Percentiles rank a stretch among this genome's conserved stretches.
Evolutionary conservation across 2,797 vertebrate species (phyloP).

Genomic region (Xenentodon cancila): DNA sequence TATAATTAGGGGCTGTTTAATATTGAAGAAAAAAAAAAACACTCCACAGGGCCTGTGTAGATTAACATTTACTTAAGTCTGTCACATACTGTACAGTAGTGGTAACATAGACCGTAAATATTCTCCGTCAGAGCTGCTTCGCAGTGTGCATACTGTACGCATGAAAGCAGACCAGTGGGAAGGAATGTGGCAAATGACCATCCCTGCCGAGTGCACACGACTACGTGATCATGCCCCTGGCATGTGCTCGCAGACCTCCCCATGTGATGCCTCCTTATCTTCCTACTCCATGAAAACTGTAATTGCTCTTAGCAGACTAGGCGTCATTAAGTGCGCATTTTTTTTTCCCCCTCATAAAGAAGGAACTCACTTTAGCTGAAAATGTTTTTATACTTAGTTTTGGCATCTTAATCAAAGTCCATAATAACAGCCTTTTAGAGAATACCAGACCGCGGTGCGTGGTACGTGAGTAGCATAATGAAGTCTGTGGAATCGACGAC

Average conservation of each 20-base stretch:
- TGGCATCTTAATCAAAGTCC: conserved; percentile 17
- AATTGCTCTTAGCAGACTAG: conserved; percentile 23
- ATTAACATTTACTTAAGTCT: conserved; percentile 25
- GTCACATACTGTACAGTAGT: conserved; percentile 2
- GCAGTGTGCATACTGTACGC: conserved; percentile 8
- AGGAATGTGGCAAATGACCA: conserved; percentile 58
- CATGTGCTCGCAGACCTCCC: conserved; percentile 43
- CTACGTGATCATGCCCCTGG: conserved; percentile 38
- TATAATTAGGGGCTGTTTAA: conserved; percentile 27
- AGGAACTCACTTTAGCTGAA: conserved; percentile 6
- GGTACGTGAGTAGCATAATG: conserved; percentile 20
- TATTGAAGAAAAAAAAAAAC: conserved; percentile 15
- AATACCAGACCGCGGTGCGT: conserved; percentile 25
- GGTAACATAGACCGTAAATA: background rate
- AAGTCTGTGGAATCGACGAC: conserved; percentile 9
- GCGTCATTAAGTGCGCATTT: background rate
- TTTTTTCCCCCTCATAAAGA: background rate
- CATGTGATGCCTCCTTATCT: conserved; percentile 69
- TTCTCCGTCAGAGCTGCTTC: no score
- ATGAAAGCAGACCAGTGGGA: conserved; percentile 23
- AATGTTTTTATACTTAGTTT: conserved; percentile 16
- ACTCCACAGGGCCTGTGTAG: conserved; percentile 31
- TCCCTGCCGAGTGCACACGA: conserved; percentile 31
- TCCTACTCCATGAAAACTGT: conserved; percentile 23
- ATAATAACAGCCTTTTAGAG: conserved; percentile 10